phyloP scores from a whole-genome alignment of 1,140 invertebrate genomes.

The Melipona quadrifasciata region DNA sequence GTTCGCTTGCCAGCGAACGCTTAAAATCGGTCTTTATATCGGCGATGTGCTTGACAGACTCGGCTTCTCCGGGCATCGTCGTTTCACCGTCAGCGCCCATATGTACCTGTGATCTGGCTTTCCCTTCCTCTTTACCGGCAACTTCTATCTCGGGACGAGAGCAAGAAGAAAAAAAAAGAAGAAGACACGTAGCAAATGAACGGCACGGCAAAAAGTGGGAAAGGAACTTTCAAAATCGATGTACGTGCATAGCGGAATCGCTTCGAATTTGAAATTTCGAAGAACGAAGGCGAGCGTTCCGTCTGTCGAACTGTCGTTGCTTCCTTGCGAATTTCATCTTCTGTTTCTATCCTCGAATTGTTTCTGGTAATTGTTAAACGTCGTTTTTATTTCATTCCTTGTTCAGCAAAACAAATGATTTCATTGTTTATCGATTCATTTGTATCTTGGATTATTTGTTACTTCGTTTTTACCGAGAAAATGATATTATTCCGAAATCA shows the following conservation, averaged over 20 bases:
- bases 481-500: too few relatives aligned
- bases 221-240: neutral
- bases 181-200: neutral
- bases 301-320: too few relatives aligned
- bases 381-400: too few relatives aligned
- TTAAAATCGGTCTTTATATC: constrained; percentile 64
- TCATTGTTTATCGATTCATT: too few relatives aligned
- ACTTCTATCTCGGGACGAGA: neutral
- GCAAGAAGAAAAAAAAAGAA: neutral
- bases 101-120: constrained; percentile 23
- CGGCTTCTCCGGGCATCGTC: neutral
- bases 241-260: too few relatives aligned
- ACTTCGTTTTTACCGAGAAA: too few relatives aligned
- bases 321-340: too few relatives aligned
- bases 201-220: neutral
- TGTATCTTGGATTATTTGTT: too few relatives aligned
- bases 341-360: too few relatives aligned
- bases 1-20: constrained; percentile 57
- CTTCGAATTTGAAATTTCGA: neutral
- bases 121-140: constrained; percentile 7
- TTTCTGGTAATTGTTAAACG: too few relatives aligned
- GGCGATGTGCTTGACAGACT: constrained; percentile 48
- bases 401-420: too few relatives aligned
- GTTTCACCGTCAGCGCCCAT: constrained; percentile 20
- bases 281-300: neutral